Percentiles rank a stretch among this genome's conserved stretches.
phyloP scores from a whole-genome alignment of 2,113 vertebrate species.

The Sminthopsis crassicaudata region DNA sequence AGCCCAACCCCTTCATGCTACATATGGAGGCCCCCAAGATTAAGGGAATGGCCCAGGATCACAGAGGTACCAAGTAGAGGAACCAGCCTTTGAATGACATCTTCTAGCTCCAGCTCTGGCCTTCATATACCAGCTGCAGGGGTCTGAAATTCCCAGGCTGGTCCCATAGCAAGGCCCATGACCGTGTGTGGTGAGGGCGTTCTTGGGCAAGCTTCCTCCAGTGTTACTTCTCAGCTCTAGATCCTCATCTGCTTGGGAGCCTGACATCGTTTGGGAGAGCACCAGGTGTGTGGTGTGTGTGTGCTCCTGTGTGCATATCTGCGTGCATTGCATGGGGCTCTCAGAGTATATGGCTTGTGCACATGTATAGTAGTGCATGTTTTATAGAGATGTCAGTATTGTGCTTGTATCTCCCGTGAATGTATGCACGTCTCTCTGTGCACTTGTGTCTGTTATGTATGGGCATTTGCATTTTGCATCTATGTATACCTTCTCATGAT shows the following conservation, averaged over 20 bases:
- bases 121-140: neutral
- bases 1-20: neutral
- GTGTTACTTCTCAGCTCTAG: neutral
- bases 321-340: no score
- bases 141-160: neutral
- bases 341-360: no score
- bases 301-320: neutral
- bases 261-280: neutral
- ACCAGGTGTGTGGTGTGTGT: no score
- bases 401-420: no score
- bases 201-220: accelerated
- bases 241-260: neutral
- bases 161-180: neutral
- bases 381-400: no score
- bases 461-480: no score
- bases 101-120: neutral
- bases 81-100: neutral
- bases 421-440: no score
- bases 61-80: neutral
- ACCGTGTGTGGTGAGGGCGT: neutral
- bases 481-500: no score
- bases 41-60: neutral
- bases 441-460: no score
- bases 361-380: no score
- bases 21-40: neutral